Evolutionary conservation across 2,113 vertebrate genomes (phyloP).

Genomic region (Prochilodus magdalenae): DNA sequence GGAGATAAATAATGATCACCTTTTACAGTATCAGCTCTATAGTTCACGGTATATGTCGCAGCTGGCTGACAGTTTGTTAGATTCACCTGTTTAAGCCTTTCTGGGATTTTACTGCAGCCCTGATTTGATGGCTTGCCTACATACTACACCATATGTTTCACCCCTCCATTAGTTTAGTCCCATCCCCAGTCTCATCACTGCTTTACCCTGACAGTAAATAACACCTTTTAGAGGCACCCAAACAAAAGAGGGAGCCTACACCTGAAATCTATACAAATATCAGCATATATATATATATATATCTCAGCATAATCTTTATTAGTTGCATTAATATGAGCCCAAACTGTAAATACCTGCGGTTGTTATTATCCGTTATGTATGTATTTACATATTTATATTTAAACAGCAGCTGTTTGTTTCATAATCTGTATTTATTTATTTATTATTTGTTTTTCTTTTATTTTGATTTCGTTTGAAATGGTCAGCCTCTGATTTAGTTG

Average conservation of each 20-base stretch:
- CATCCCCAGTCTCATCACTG: neutral
- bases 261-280: neutral
- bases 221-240: neutral
- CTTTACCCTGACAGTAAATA: neutral
- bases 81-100: no score
- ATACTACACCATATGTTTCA: neutral
- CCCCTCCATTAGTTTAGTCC: neutral
- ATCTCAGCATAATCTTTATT: no score
- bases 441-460: no score
- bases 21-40: no score
- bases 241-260: neutral
- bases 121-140: neutral
- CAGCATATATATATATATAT: no score
- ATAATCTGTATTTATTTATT: no score
- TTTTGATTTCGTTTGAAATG: neutral
- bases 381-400: no score
- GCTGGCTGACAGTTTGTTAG: no score
- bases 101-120: neutral
- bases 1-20: neutral
- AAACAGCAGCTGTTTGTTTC: no score
- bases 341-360: neutral
- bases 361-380: no score
- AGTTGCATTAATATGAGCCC: neutral
- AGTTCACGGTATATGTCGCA: no score
- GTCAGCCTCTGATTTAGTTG: no score